Evolutionary conservation across 2,113 vertebrate species (phyloP).

Genomic region (Tragelaphus strepsiceros): DNA sequence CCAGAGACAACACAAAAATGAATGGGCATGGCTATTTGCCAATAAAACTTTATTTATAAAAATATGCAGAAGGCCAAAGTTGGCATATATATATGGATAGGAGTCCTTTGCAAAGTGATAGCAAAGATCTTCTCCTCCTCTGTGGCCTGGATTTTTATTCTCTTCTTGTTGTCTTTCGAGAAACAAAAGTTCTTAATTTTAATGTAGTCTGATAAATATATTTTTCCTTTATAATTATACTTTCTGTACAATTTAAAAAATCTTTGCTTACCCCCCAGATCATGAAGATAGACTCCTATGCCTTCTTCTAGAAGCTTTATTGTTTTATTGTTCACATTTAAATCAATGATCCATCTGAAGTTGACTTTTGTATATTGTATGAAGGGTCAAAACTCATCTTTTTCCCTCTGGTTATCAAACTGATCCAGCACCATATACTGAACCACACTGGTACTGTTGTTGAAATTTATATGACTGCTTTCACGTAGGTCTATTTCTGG

Average conservation of each 20-base stretch:
- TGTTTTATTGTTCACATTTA: neutral
- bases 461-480: neutral
- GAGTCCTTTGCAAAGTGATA: neutral
- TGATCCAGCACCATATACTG: neutral
- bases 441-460: rapidly evolving
- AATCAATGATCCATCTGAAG: neutral
- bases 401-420: neutral
- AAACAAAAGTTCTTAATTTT: neutral
- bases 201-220: neutral
- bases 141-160: neutral
- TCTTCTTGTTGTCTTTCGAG: neutral
- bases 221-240: neutral
- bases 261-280: neutral
- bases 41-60: constrained; percentile 25
- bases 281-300: neutral
- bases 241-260: neutral
- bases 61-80: neutral
- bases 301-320: neutral
- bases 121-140: neutral
- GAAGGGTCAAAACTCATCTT: neutral
- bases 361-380: neutral
- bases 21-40: neutral
- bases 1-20: neutral
- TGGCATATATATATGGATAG: neutral
- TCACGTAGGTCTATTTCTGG: neutral